Percentiles rank a stretch among this genome's conserved stretches.
These are phyloP conservation scores for Drosophila hydei DNA, from an alignment of 1,140 invertebrate species.

Conservation along the genomic window DNA sequence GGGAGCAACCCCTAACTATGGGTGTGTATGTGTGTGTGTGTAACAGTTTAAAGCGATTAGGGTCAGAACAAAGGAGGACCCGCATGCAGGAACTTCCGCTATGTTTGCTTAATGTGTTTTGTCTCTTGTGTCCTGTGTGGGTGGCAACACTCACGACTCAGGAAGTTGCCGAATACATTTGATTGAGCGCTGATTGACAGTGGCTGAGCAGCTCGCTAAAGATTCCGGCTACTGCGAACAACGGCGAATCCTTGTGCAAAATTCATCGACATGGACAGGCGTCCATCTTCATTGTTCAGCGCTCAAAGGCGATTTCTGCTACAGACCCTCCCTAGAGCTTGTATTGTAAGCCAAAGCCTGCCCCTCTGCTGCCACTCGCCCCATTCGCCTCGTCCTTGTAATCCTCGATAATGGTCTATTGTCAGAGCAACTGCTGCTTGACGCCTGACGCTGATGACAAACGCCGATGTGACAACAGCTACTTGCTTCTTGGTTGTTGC, in stretches of 20 bases:
- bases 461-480: constrained; percentile 12
- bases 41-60: constrained; percentile 74
- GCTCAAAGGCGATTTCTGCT: constrained; percentile 58
- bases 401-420: constrained; percentile 74
- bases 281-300: constrained; percentile 49
- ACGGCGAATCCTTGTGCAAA: constrained; percentile 64
- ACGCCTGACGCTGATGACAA: constrained; percentile 21
- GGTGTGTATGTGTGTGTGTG: constrained; percentile 28
- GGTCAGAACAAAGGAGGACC: constrained; percentile 62
- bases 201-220: constrained; percentile 9
- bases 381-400: constrained; percentile 56
- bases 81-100: constrained; percentile 48
- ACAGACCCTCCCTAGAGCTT: constrained; percentile 3
- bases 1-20: constrained; percentile 56
- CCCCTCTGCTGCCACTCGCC: neutral
- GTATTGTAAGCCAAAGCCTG: neutral
- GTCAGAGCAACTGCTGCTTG: constrained; percentile 56
- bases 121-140: constrained; percentile 46
- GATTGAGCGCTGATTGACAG: constrained; percentile 78
- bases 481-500: constrained; percentile 14
- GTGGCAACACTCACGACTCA: constrained; percentile 36
- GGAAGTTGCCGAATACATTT: constrained; percentile 78
- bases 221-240: neutral
- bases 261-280: constrained; percentile 53
- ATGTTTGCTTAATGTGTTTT: constrained; percentile 42